Conservation (phyloP, 2,113 vertebrate genomes). For the Phyllostomus discolor region DNA sequence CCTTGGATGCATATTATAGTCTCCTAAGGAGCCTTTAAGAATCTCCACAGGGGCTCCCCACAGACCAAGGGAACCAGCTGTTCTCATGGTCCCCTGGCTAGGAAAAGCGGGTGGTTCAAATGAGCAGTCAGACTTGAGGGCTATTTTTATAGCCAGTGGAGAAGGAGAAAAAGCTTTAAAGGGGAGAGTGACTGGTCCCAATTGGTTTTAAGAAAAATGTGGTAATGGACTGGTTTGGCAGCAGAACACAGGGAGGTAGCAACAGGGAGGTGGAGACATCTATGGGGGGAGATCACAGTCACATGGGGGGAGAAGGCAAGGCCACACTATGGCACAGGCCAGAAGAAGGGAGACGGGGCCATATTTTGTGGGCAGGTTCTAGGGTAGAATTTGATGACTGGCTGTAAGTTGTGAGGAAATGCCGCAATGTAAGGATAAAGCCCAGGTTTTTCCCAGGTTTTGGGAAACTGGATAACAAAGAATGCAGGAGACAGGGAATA, state of each 20-base stretch:
- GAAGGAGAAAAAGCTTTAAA: background rate
- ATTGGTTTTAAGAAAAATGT: background rate
- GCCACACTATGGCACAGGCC: background rate
- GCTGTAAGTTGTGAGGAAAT: background rate
- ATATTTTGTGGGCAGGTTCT: background rate
- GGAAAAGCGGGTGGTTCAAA: background rate
- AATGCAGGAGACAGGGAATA: background rate
- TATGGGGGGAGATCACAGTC: background rate
- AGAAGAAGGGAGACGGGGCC: background rate
- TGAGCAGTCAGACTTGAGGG: background rate
- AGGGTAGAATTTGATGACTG: background rate
- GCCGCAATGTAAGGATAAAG: background rate
- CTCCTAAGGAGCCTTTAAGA: background rate
- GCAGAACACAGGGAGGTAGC: background rate
- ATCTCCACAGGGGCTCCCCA: background rate
- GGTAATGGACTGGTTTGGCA: background rate
- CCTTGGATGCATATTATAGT: background rate
- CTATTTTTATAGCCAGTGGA: background rate
- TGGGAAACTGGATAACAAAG: background rate
- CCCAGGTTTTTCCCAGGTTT: background rate
- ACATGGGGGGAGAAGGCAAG: background rate
- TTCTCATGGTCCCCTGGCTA: background rate
- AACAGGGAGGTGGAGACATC: background rate
- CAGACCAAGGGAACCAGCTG: background rate
- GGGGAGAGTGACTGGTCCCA: background rate